phyloP scores from a whole-genome alignment of 2,888 invertebrate genomes.

The Agrochola lota region DNA sequence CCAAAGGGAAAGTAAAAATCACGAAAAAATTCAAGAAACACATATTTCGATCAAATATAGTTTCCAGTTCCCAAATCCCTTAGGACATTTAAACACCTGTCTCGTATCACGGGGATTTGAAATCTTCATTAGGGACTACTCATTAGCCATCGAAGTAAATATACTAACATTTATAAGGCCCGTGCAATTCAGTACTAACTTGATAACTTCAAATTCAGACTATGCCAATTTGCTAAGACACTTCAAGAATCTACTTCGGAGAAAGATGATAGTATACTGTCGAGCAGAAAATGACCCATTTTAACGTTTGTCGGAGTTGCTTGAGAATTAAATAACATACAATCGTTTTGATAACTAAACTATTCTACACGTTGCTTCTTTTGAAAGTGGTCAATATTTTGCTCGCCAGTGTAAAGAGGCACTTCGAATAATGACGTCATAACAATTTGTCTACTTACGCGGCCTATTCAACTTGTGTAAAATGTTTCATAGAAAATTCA shows the following conservation, averaged over 20 bases:
- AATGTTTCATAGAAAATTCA: slow-evolving; percentile 80
- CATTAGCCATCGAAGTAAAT: slow-evolving; percentile 44
- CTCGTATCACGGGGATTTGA: not conserved
- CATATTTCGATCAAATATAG: not conserved
- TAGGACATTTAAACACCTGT: not conserved
- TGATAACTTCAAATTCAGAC: slow-evolving; percentile 60
- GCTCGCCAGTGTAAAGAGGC: slow-evolving; percentile 69
- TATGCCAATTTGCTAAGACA: slow-evolving; percentile 69
- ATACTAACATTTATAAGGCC: slow-evolving; percentile 69
- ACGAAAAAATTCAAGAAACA: not conserved
- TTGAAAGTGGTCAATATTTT: slow-evolving; percentile 21
- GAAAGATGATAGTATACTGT: slow-evolving; percentile 55
- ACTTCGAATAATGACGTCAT: slow-evolving; percentile 70
- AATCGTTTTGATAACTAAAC: not conserved
- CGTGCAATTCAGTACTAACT: slow-evolving; percentile 59
- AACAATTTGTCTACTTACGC: slow-evolving; percentile 67
- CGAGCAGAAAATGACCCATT: slow-evolving; percentile 47
- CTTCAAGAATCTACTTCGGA: slow-evolving; percentile 64
- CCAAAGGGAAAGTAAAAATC: not conserved
- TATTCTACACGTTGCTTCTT: slow-evolving; percentile 14
- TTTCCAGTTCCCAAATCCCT: not conserved
- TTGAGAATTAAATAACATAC: not conserved
- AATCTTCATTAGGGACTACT: slow-evolving; percentile 12
- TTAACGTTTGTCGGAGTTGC: not conserved
- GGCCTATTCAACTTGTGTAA: slow-evolving; percentile 80